These are phyloP conservation scores for Phrynocephalus versicolor DNA, from an alignment of 2,113 vertebrate genomes.

Conservation along the genomic window DNA sequence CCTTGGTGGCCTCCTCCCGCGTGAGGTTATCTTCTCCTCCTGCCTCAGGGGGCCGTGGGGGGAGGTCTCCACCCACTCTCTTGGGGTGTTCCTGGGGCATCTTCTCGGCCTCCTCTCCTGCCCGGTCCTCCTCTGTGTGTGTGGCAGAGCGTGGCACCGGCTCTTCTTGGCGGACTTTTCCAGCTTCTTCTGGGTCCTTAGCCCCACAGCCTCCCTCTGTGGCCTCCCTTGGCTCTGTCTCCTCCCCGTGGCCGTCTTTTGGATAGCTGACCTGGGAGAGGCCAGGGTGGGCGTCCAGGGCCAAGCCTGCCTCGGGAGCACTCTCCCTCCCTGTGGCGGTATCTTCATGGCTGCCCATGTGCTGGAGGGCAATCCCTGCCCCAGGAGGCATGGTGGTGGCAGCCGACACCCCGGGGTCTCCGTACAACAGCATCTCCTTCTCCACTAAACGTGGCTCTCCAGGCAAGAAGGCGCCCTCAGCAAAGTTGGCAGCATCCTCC, in stretches of 20 bases:
- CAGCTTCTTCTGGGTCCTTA: neutral
- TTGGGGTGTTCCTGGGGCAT: too few relatives aligned
- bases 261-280: neutral
- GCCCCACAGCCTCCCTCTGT: too few relatives aligned
- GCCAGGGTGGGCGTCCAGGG: neutral
- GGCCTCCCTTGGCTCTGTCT: neutral
- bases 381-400: constrained; percentile 43
- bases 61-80: neutral
- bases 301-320: neutral
- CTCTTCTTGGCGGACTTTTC: neutral
- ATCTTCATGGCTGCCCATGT: neutral
- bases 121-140: too few relatives aligned
- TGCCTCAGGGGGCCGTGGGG: neutral
- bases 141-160: too few relatives aligned
- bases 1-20: neutral
- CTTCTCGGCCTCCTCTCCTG: neutral
- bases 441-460: constrained; percentile 68
- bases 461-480: constrained; percentile 62
- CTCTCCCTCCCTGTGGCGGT: neutral
- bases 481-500: constrained; percentile 67
- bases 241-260: neutral
- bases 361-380: constrained; percentile 17
- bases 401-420: constrained; percentile 13
- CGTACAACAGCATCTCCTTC: constrained; percentile 63
- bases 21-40: fast-evolving